These are phyloP conservation scores for Natrix natrix DNA, from an alignment of 2,797 vertebrate genomes.

Conservation along the genomic window DNA sequence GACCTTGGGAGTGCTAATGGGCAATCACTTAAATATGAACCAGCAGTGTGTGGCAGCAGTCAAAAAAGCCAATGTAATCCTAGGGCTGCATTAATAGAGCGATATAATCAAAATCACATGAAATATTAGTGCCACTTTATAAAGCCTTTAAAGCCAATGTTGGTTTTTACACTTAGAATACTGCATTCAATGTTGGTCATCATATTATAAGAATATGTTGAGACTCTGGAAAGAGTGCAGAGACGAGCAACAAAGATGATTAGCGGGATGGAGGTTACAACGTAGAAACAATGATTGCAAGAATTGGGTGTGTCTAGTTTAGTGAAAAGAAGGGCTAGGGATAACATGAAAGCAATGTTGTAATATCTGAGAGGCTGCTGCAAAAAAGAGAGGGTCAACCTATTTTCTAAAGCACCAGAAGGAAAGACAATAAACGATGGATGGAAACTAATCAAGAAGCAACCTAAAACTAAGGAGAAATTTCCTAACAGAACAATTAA, in stretches of 20 bases:
- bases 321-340: neutral
- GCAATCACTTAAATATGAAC: neutral
- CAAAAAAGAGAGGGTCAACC: neutral
- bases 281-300: neutral
- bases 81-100: neutral
- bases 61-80: too few species aligned
- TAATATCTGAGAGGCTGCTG: neutral
- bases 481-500: neutral
- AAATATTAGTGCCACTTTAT: neutral
- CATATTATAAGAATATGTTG: neutral
- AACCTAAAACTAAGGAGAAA: neutral
- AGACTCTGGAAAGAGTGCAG: neutral
- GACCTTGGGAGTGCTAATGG: neutral
- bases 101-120: neutral
- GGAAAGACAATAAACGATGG: neutral
- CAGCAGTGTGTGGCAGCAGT: neutral
- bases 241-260: neutral
- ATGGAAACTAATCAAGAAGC: neutral
- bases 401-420: neutral
- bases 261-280: neutral
- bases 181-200: neutral
- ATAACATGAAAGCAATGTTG: neutral
- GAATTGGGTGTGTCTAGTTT: neutral
- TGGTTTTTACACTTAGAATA: neutral
- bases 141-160: neutral